Evolutionary conservation across 2,888 invertebrate genomes (phyloP), one percentile per base, ranked within the genome.

Genomic region (Drosophila recens): DNA sequence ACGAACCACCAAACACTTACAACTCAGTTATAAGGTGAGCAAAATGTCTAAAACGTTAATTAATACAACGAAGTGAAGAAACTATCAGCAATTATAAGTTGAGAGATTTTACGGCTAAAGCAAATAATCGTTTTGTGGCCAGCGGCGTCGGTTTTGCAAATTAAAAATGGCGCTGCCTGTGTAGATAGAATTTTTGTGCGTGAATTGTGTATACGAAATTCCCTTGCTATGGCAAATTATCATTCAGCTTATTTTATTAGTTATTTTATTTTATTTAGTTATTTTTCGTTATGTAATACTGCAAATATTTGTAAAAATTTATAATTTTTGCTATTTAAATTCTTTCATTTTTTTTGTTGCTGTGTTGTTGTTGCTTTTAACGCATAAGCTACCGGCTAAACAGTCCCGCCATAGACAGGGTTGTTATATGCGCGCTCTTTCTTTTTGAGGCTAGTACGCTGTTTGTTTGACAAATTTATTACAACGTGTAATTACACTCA

Each of bases 161-260:
- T 89, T 87, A 85, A 85, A 84, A 89, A 85, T 85, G 84, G 84
- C 84, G 84, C 49, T 85, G 67, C 76, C 58, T 51, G 64, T 82
- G 56, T 83, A 88, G 72, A 88, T 68, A 83, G 56, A 59, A 65
- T 59, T 65, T 59, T 11, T 54, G 27, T 67, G 53, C 66, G 56
- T 79, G 33, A 69, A 63, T 52, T 74, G 23, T 75, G 79, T 79
- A 79, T 75, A 62, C 61, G 17, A 51, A 64, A 61, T 70, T 43
- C 46, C 38, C 34, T 34, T 53, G 57, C 27, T 56, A 17, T 30
- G 13, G 11, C 15, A 11, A n/a, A 43, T 34, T n/a, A 11, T 13
- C 46, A 48, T 30, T 13, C 27, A 38, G 38, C 13, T 4, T 8
- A 20, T 48, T n/a, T n/a, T n/a, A n/a, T n/a, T n/a, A n/a, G n/a